phyloP scores from a whole-genome alignment of 2,888 invertebrate genomes.

The Oxytorus armatus region DNA sequence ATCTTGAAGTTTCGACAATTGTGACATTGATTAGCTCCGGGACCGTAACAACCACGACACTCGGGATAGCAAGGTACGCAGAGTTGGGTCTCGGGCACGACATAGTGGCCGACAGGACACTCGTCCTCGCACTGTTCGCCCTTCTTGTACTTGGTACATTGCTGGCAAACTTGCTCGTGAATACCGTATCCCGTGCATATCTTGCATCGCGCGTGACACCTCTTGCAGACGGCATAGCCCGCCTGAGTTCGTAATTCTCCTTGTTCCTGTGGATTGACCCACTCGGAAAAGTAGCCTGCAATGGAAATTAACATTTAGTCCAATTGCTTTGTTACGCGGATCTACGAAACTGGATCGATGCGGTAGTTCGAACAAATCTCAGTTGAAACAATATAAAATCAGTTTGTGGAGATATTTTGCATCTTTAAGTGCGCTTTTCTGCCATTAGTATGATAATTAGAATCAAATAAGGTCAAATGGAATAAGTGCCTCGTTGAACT shows the following conservation, averaged over 20 bases:
- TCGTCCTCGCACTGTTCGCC: conserved; percentile 96
- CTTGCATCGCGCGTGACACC: conserved; percentile 95
- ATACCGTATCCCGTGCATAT: conserved; percentile 96
- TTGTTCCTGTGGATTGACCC: conserved; percentile 91
- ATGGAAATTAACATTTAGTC: not conserved
- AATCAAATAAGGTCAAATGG: too few relatives aligned
- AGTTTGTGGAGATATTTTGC: too few relatives aligned
- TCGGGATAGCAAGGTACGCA: conserved; percentile 92
- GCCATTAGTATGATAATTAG: too few relatives aligned
- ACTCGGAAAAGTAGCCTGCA: conserved; percentile 93
- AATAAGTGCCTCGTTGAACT: not conserved
- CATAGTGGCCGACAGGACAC: conserved; percentile 94
- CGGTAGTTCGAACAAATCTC: not conserved
- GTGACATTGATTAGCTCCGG: conserved; percentile 90
- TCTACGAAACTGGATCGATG: not conserved
- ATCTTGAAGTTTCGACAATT: conserved; percentile 92
- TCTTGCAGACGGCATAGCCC: conserved; percentile 94
- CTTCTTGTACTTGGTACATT: conserved; percentile 93
- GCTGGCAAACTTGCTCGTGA: conserved; percentile 93
- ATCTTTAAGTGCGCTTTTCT: too few relatives aligned
- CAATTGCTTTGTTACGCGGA: not conserved
- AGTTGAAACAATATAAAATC: too few relatives aligned
- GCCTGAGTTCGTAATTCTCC: conserved; percentile 90
- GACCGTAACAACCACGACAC: conserved; percentile 94
- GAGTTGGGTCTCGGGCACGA: conserved; percentile 89